Conservation (phyloP, 2,113 vertebrate species). For the Cyanoramphus novaezelandiae region DNA sequence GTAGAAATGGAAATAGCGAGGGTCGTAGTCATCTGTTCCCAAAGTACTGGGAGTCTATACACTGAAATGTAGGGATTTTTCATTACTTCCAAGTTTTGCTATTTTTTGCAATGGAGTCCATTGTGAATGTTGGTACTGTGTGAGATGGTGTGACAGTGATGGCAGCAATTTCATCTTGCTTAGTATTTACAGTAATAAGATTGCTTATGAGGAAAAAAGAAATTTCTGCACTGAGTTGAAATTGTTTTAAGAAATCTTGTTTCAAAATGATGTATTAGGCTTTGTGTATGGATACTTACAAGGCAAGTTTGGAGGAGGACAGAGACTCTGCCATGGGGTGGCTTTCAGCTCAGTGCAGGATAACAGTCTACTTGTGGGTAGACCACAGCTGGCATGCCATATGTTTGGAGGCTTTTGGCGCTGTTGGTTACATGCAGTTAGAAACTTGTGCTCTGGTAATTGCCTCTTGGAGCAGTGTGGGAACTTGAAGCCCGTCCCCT, state of each 20-base stretch:
- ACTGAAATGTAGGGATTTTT: background rate
- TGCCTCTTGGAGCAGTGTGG: background rate
- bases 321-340: too few relatives aligned
- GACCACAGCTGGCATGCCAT: accelerated
- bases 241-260: background rate
- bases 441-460: background rate
- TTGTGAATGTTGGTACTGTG: background rate
- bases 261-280: background rate
- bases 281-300: background rate
- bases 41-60: background rate
- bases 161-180: background rate
- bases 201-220: background rate
- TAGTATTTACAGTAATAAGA: background rate
- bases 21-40: background rate
- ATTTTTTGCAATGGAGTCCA: background rate
- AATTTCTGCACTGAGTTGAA: background rate
- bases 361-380: background rate
- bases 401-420: background rate
- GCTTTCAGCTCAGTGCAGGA: background rate
- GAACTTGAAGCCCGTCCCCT: background rate
- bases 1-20: background rate
- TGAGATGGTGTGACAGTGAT: background rate
- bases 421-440: accelerated
- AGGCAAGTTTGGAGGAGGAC: background rate
- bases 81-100: background rate